Base-by-base conservation (phyloP, 2,113 vertebrate genomes). In the Zeus faber region DNA sequence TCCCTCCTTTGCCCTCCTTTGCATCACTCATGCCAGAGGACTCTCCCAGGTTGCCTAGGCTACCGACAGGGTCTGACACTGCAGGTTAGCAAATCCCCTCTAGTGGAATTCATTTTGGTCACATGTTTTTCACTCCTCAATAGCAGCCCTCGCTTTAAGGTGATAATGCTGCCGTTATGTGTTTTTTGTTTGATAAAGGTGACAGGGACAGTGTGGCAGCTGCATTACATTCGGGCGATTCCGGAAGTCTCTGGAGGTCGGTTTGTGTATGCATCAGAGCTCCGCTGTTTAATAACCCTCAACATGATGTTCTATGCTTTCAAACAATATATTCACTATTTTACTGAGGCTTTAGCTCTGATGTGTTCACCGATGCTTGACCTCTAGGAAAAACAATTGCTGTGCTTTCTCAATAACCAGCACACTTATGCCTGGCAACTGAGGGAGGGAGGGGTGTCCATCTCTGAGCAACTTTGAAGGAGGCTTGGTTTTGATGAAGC, bases 11-110 rank as follows among this genome's bases (percentile, higher is more conserved):
- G 4, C 18, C 18, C 21, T 43, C 58, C 66, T 49, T 20, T 26
- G 43, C 47, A 40, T 63, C 49, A 13, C 1, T 17, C 49, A 22
- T 31, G 47, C 37, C 39, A 35, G 54, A 58, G 45, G 62, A 47
- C 58, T 7, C 13, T 31, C 27, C 49, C 53, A 16, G 47, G 77
- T 81, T 85, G 59, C 82, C 79, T 82, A 61, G 70, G 77, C 54
- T 77, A 87, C 83, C 52, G 44, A 20, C 77, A 54, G 62, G 49
- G 31, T 63, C 68, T 54, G 55, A 44, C 33, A 55, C 0, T 23
- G 22, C 57, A 63, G 78, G 67, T 67, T 47, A 67, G 44, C 46
- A 25, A 61, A 61, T 47, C 37, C 49, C 33, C 27, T 23, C n/a
- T n/a, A n/a, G n/a, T n/a, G n/a, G 71, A 65, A 74, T 65, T 58